Base-by-base conservation (phyloP, 2,113 vertebrate genomes). In the Sebastes fasciatus region DNA sequence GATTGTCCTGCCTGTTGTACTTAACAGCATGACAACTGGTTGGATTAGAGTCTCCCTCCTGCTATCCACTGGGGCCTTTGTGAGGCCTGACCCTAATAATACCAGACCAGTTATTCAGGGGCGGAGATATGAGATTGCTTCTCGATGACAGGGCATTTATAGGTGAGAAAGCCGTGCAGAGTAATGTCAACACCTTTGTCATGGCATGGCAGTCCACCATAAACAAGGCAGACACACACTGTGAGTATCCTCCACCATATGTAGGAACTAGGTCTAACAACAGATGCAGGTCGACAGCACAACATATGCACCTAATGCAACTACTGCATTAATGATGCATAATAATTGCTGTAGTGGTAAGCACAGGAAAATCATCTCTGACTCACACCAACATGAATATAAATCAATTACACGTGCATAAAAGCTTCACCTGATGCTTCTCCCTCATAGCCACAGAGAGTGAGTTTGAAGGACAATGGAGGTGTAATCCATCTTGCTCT, bases 231-330 rank as follows among this genome's bases (percentile, higher is more conserved):
- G 68, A 72, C 66, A 46, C 5, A 14, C 75, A 64, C 7, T 0
- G 17, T 23, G 34, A 58, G 40, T 63, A 55, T 68, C 64, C 26
- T 42, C 45, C 49, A 48, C 69, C 81, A 84, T 82, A 75, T 77
- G 85, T 51, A 78, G 60, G 17, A 57, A 9, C 60, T 26, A n/a
- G 58, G 4, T 0, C 60, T 26, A 48, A 66, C 49, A 89, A 77
- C 85, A 89, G 88, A 86, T 91, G 87, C 80, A n/a, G 64, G 86
- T 14, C 21, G 76, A 90, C 86, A 91, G 84, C 76, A 5, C 63
- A 82, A 81, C 87, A 85, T 86, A 88, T 86, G 79, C 51, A 86
- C 60, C 46, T 17, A 63, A 11, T n/a, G 49, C 68, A 40, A 78
- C 76, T 34, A 68, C 67, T 82, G 74, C 80, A 79, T 91, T 85